These are phyloP conservation scores for Scaptomyza reducta DNA, from an alignment of 2,888 invertebrate genomes.

Conservation along the genomic window DNA sequence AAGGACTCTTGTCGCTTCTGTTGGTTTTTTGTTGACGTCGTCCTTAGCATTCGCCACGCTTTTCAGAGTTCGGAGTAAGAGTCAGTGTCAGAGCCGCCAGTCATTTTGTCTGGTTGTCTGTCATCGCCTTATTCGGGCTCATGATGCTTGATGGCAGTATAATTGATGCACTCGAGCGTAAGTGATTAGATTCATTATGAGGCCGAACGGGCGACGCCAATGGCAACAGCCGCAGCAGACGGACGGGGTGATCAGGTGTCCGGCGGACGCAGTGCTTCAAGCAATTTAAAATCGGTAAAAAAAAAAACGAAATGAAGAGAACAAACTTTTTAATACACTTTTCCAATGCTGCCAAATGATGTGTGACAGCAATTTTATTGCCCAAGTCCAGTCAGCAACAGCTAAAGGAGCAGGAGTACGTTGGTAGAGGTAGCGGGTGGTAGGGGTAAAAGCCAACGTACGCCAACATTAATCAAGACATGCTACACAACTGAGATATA, in stretches of 20 bases:
- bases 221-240: constrained; percentile 14
- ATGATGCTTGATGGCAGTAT: constrained; percentile 81
- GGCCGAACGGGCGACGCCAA: constrained; percentile 59
- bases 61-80: constrained; percentile 17
- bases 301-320: too few relatives aligned
- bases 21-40: constrained; percentile 42
- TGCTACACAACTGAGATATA: constrained; percentile 46
- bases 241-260: constrained; percentile 58
- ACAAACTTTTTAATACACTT: constrained; percentile 30
- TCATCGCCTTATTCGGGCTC: constrained; percentile 45
- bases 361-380: constrained; percentile 77
- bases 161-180: constrained; percentile 84
- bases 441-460: constrained; percentile 72
- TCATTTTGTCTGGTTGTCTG: constrained; percentile 68
- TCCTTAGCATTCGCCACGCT: constrained; percentile 58
- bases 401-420: background rate
- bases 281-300: constrained; percentile 45
- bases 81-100: constrained; percentile 48
- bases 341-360: constrained; percentile 61
- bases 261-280: constrained; percentile 8
- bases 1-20: constrained; percentile 67
- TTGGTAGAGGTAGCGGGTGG: background rate
- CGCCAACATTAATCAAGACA: constrained; percentile 79
- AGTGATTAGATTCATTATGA: constrained; percentile 84
- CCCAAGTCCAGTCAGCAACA: constrained; percentile 20